Percentiles rank a stretch among this genome's conserved stretches.
phyloP scores from a whole-genome alignment of 2,797 vertebrate species.

The Naso thynnoides region DNA sequence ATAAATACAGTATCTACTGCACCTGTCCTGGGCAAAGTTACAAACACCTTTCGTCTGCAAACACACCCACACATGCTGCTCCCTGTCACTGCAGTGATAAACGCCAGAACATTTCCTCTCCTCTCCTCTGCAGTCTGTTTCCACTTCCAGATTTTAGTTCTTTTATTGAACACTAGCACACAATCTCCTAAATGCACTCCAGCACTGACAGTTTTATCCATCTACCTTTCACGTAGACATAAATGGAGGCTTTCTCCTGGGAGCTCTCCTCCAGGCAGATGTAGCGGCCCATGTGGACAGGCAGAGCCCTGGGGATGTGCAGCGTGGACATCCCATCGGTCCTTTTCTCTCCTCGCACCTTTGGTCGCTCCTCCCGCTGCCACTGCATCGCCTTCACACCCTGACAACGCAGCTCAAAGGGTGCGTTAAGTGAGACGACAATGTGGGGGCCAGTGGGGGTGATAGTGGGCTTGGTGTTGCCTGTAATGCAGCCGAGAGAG shows the following conservation, averaged over 20 bases:
- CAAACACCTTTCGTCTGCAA: constrained; percentile 41
- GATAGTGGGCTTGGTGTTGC: constrained; percentile 80
- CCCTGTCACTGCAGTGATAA: constrained; percentile 14
- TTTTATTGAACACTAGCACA: neutral
- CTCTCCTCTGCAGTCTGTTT: constrained; percentile 24
- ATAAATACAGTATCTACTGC: constrained; percentile 35
- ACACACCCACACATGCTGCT: constrained; percentile 58
- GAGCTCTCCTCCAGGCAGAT: constrained; percentile 86
- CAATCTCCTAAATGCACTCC: constrained; percentile 1
- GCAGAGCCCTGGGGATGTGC: constrained; percentile 69
- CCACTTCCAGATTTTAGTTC: constrained; percentile 15
- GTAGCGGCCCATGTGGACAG: constrained; percentile 88
- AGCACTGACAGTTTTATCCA: neutral
- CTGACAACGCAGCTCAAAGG: constrained; percentile 85
- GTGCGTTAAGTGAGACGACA: constrained; percentile 81
- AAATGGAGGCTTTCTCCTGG: constrained; percentile 84
- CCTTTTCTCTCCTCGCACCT: constrained; percentile 57
- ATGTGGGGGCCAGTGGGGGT: constrained; percentile 75
- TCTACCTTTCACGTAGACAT: constrained; percentile 94
- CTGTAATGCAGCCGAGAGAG: constrained; percentile 54
- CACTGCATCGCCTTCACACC: constrained; percentile 85
- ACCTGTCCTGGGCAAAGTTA: constrained; percentile 60
- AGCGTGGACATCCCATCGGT: constrained; percentile 59
- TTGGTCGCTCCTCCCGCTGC: constrained; percentile 84
- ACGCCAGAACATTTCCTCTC: constrained; percentile 24